A percentile compares a stretch with the other conserved stretches of the same genome.
phyloP scores from a whole-genome alignment of 2,888 invertebrate genomes.

The Acanthopleura granulata region DNA sequence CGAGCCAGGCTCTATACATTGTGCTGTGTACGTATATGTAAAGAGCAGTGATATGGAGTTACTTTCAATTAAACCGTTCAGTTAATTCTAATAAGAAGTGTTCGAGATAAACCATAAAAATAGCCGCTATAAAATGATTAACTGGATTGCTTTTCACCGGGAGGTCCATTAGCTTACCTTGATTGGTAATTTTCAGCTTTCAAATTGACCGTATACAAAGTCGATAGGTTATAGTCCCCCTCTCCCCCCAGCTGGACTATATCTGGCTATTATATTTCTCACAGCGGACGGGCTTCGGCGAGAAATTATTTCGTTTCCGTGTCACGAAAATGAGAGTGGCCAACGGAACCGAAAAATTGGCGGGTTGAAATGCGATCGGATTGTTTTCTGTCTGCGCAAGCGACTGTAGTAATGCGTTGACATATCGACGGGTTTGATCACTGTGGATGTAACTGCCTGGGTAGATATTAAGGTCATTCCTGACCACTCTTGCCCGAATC shows the following conservation, averaged over 20 bases:
- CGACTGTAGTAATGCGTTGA: background rate
- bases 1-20: too few relatives aligned
- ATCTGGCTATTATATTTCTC: slow-evolving; percentile 5
- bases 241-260: background rate
- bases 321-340: slow-evolving; percentile 4
- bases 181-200: slow-evolving; percentile 6
- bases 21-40: too few relatives aligned
- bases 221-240: too few relatives aligned
- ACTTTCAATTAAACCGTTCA: too few relatives aligned
- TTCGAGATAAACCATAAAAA: too few relatives aligned
- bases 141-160: background rate
- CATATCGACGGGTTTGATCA: background rate
- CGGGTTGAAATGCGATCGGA: background rate
- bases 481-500: too few relatives aligned
- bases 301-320: slow-evolving; percentile 12
- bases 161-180: slow-evolving; percentile 1
- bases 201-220: background rate
- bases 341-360: slow-evolving; percentile 12
- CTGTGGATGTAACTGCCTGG: too few relatives aligned
- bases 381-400: background rate
- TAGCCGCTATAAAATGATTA: background rate
- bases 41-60: too few relatives aligned
- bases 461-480: too few relatives aligned
- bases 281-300: background rate
- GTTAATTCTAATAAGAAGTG: too few relatives aligned